Base-by-base conservation (phyloP, 2,888 invertebrate genomes). In the Eilema griseolum region DNA sequence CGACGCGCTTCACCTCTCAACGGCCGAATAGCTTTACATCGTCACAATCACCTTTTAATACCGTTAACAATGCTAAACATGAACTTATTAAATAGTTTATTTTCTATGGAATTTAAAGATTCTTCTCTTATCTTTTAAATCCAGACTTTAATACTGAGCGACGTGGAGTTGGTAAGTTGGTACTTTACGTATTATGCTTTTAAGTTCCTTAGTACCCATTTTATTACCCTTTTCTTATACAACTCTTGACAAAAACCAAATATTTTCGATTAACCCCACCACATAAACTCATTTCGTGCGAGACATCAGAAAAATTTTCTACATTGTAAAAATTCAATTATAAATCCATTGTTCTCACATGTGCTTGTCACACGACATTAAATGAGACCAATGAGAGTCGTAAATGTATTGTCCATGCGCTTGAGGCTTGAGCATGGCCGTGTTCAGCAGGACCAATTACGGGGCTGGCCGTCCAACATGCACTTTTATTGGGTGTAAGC, bases 401-500 rank as follows among this genome's bases (percentile, higher is more conserved):
- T 93, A 92, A 93, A 93, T 87, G 90, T 89, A 90, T 86, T 88
- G 91, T 88, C 87, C 87, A 83, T 81, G 85, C 89, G 85, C 77
- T 72, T 82, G 85, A 82, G 84, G 82, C 74, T 81, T 86, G 85
- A 85, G 86, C 83, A 87, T 87, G 88, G 89, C 91, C 90, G 87
- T 85, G 87, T 89, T 88, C 89, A 87, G 86, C 88, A 88, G 91
- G 90, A 92, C 95, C 95, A 95, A 95, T 95, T 94, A 94, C 94
- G 88, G 89, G 83, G 86, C 88, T 87, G 86, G 86, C 85, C 87
- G 89, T 85, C 85, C 88, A 90, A 89, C 91, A 89, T 89, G 92
- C 89, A 92, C 91, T 92, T 95, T 95, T 94, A 95, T 95, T 95
- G 95, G 95, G 93, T 94, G 94, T 90, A 94, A 92, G 90, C 92